Evolutionary conservation across 1,140 invertebrate species (phyloP), one percentile per base, ranked within the genome.

Genomic region (Anastrepha obliqua): DNA sequence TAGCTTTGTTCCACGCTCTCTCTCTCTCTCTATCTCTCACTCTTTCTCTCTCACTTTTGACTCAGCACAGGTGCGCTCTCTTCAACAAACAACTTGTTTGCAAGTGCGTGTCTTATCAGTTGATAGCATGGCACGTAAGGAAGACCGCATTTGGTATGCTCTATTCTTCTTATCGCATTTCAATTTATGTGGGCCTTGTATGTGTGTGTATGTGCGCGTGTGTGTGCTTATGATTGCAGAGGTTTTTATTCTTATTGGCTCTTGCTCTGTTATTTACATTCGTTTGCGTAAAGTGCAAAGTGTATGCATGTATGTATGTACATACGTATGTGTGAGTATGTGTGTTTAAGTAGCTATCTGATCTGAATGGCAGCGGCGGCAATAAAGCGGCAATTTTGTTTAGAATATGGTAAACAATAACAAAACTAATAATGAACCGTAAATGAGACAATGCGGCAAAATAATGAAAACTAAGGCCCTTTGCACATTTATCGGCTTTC

Each of bases 321-420:
- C 17, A 74, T 51, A 20, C n/a, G 8, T 55, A 15, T 20, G 3
- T 55, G 47, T n/a, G 42, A 20, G 17, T n/a, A 39, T 47, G 51
- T 70, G 13, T 44, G 29, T 29, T 29, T 29, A 29, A 29, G 47
- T 15, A 51, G 7, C 29, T 11, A 17, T 17, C 20, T 29, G 51
- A 17, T 17, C 20, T 29, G 51, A 11, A 44, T 47, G 65, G 15
- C 13, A 47, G 58, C n/a, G 51, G 59, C 59, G 29, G 70, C 13
- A 78, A 65, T 64, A 87, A 70, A 87, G 85, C 55, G 20, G 78
- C 15, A 89, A 89, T 90, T 91, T 92, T 92, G 91, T 92, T 92
- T 92, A 92, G 91, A 92, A 92, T 92, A 92, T 90, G 91, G 89
- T 91, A 92, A 92, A 92, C 92, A 92, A 92, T 91, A 92, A 92